Evolutionary conservation across 1,140 invertebrate genomes (phyloP), one percentile per base, ranked within the genome.

Genomic region (Drosophila navojoa): DNA sequence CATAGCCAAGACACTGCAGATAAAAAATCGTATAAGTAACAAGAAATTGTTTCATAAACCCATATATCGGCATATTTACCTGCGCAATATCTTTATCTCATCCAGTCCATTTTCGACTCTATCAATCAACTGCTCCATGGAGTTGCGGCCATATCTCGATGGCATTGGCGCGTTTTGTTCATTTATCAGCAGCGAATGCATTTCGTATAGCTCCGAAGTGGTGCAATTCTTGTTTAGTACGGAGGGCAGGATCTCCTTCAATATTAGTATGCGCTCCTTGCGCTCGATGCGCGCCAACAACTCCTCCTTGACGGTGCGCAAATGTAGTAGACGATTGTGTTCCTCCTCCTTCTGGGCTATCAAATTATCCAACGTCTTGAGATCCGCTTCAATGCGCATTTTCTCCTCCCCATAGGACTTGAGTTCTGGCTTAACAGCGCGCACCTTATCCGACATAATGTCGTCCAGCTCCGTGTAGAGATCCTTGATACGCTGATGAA

Each of bases 321-420:
- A 54, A 5, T 89, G 71, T 0, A 71, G 44, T 10, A 89, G 49
- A 2, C 84, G 80, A 77, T 90, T 90, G 9, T 58, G 57, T 15
- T 89, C 84, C n/a, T 84, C 80, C 49, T 90, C 85, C 44, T 89
- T 84, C 13, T 74, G 38, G 5, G 11, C 11, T 1, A 90, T 55
- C 0, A 84, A 22, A 1, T 66, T 77, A 22, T 89, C 71, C 15
- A 89, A 67, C 0, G 64, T 69, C 3, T 60, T 50, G 0, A 89
- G 35, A 52, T 89, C 84, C 7, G 45, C 25, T 4, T 84, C 71
- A 44, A 84, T 61, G 29, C 70, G 70, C 25, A 70, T 25, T 13
- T 63, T 50, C 53, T 90, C 74, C 5, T 78, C 68, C 0, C 5
- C 22, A 11, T 60, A 52, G 0, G 45, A 38, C 16, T 67, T 66